phyloP scores from a whole-genome alignment of 2,888 invertebrate species.

The Limnephilus lunatus region DNA sequence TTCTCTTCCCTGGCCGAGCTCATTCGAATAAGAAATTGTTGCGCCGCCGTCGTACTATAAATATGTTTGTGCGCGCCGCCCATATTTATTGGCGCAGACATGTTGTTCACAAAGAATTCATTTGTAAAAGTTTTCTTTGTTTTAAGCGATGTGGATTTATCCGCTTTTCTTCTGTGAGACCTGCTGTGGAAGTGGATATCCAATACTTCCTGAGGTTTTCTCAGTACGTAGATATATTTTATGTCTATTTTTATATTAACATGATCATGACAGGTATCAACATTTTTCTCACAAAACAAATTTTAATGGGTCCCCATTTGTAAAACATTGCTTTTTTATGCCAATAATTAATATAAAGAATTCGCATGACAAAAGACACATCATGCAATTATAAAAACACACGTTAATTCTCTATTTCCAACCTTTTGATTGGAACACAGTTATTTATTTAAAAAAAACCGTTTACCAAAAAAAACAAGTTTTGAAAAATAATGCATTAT shows the following conservation, averaged over 20 bases:
- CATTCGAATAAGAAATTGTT: slow-evolving; percentile 65
- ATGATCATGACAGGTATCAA: background rate
- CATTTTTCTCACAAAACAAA: too few species aligned
- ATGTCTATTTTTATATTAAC: background rate
- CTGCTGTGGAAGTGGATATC: slow-evolving; percentile 28
- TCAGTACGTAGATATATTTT: background rate
- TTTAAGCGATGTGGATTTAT: slow-evolving; percentile 52
- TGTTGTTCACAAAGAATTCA: slow-evolving; percentile 65
- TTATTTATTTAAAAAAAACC: too few species aligned
- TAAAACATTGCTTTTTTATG: too few species aligned
- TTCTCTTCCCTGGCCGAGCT: slow-evolving; percentile 63
- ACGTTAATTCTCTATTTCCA: too few species aligned
- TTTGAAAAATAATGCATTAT: too few species aligned
- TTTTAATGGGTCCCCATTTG: too few species aligned
- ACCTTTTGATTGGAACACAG: too few species aligned
- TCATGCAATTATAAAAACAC: too few species aligned
- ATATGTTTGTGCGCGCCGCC: slow-evolving; percentile 34
- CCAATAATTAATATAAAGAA: too few species aligned
- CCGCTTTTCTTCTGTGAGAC: slow-evolving; percentile 23
- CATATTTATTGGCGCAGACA: slow-evolving; percentile 59
- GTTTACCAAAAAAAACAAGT: too few species aligned
- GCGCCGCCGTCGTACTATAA: slow-evolving; percentile 39
- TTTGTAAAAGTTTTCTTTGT: slow-evolving; percentile 63
- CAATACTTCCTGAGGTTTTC: background rate
- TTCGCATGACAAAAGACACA: too few species aligned